phyloP scores from a whole-genome alignment of 2,113 vertebrate genomes.

The Arvicanthis niloticus region DNA sequence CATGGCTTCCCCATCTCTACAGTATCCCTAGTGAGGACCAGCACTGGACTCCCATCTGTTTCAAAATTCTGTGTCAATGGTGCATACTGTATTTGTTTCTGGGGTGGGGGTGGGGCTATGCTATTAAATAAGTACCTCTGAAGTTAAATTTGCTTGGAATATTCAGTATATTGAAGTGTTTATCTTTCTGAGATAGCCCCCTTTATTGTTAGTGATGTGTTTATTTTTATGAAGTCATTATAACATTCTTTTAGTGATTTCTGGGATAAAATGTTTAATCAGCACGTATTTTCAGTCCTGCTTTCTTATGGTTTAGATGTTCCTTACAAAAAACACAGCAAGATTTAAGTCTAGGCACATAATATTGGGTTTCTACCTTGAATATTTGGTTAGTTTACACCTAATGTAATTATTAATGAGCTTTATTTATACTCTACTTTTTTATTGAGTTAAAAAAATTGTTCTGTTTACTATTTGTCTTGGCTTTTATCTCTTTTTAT shows the following conservation, averaged over 20 bases:
- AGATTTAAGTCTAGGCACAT: no score
- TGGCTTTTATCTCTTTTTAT: background rate
- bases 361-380: no score
- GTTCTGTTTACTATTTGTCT: background rate
- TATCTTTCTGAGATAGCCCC: background rate
- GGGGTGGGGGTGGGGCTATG: background rate
- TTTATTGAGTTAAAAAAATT: background rate
- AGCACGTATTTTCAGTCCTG: no score
- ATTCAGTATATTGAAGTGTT: background rate
- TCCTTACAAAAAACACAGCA: no score
- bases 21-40: background rate
- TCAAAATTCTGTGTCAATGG: background rate
- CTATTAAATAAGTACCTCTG: background rate
- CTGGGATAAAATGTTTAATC: no score
- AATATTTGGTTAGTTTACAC: background rate
- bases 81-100: background rate
- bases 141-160: background rate
- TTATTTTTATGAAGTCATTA: background rate
- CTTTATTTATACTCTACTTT: background rate
- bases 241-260: no score
- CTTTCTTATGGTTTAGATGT: no score
- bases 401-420: constrained; percentile 4
- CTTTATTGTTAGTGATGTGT: background rate
- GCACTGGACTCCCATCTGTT: background rate
- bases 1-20: background rate